Percentiles rank a stretch among this genome's conserved stretches.
phyloP scores from a whole-genome alignment of 1,140 invertebrate genomes.

The Hermatobates lingyangjiaoensis region DNA sequence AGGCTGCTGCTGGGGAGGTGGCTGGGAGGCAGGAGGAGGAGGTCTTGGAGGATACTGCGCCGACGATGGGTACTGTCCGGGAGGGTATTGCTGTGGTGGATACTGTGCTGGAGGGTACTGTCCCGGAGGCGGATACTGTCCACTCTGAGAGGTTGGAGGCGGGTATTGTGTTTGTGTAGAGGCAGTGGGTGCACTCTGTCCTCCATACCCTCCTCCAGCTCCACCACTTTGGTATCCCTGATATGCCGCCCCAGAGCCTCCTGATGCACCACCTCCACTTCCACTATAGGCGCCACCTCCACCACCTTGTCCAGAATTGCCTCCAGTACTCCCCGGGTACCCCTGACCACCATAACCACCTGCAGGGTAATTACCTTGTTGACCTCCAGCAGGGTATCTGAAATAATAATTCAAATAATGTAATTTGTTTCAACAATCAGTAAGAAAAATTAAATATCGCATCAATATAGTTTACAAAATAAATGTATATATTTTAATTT shows the following conservation, averaged over 20 bases:
- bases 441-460: no score
- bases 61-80: neutral
- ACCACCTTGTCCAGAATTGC: neutral
- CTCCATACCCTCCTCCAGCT: neutral
- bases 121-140: neutral
- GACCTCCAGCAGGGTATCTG: neutral
- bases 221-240: neutral
- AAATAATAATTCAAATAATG: no score
- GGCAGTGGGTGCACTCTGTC: neutral
- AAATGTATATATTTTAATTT: no score
- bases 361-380: neutral
- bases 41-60: conserved; percentile 1
- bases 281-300: no score
- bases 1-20: neutral
- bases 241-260: neutral
- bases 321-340: no score
- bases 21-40: neutral
- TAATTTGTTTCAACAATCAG: no score
- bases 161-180: neutral
- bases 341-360: neutral
- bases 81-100: neutral
- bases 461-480: no score
- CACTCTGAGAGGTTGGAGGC: neutral
- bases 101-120: neutral
- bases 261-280: no score